These are phyloP conservation scores for Dinomys branickii DNA, from an alignment of 2,113 vertebrate genomes.

Conservation along the genomic window DNA sequence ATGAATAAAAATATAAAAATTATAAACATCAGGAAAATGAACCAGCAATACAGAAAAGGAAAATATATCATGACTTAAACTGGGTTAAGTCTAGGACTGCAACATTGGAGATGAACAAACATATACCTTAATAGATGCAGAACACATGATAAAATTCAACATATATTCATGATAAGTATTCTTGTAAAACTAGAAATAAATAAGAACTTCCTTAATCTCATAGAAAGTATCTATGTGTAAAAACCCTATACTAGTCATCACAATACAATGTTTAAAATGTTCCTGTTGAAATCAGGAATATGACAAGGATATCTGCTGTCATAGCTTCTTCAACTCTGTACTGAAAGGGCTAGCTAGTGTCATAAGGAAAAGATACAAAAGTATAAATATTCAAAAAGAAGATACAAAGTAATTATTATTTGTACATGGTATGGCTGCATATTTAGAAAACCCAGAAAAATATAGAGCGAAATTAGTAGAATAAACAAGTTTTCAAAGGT, in stretches of 20 bases:
- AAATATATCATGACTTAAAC: background rate
- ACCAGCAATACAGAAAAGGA: background rate
- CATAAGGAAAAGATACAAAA: slow-evolving; percentile 2
- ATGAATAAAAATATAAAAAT: background rate
- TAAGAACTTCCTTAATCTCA: background rate
- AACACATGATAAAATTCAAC: background rate
- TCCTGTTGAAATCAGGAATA: slow-evolving; percentile 17
- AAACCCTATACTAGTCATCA: background rate
- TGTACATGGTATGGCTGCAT: background rate
- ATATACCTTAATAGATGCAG: background rate
- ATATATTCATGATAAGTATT: background rate
- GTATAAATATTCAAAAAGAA: slow-evolving; percentile 1
- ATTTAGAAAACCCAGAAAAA: background rate
- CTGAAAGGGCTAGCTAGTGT: background rate
- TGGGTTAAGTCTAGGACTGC: background rate
- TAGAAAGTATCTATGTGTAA: background rate
- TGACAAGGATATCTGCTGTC: background rate
- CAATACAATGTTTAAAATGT: background rate
- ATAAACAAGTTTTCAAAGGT: background rate
- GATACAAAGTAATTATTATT: background rate
- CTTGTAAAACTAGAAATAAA: slow-evolving; percentile 13
- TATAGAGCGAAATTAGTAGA: background rate
- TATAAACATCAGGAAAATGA: background rate
- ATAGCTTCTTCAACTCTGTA: background rate
- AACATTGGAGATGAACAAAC: background rate